Base-by-base conservation (phyloP, 64 coral and sea anemone species). In the Anthopleura sola region DNA sequence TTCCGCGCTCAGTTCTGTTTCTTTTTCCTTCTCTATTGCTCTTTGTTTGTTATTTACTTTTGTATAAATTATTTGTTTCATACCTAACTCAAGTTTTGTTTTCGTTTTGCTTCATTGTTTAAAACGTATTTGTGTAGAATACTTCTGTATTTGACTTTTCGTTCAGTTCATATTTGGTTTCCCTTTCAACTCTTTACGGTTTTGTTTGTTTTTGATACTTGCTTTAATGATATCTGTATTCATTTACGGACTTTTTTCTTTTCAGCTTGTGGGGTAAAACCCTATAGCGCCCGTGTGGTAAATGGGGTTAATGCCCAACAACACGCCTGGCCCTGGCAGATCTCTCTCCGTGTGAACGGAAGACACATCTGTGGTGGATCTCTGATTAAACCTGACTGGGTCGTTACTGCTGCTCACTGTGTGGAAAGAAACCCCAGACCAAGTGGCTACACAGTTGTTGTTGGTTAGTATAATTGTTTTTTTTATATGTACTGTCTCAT, bases 251-350 rank as follows among this genome's bases (percentile, higher is more conserved):
- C 21, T 77, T 31, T 37, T 12, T 16, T 40, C 37, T 57, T 75
- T 80, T 75, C 62, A 55, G 81, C 83, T 24, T 94, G 93, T 46
- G 93, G 93, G 17, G 47, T 49, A 9, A 81, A 83, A n/a, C 88
- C 85, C 23, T 84, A 33, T 23, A 75, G 32, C 1, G 64, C 88
- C 18, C 88, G 94, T 20, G 78, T 95, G 18, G 90, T 95, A 37
- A 91, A 91, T 48, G 94, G 94, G 4, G 54, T 78, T 20, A 82
- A 92, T 80, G 94, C 94, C 36, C 10, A 49, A 8, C 86, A 83
- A 14, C 94, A 95, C 69, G 77, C 94, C 7, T 95, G 94, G 94
- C 94, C 94, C 10, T 95, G 94, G 94, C 90, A 92, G 91, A 92
- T 95, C 13, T 92, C 90, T n/a, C 86, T 95, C 5, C 55, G 89